Percentiles rank a stretch among this genome's conserved stretches.
These are phyloP conservation scores for Microtus montanus DNA, from an alignment of 2,113 vertebrate genomes.

Conservation along the genomic window DNA sequence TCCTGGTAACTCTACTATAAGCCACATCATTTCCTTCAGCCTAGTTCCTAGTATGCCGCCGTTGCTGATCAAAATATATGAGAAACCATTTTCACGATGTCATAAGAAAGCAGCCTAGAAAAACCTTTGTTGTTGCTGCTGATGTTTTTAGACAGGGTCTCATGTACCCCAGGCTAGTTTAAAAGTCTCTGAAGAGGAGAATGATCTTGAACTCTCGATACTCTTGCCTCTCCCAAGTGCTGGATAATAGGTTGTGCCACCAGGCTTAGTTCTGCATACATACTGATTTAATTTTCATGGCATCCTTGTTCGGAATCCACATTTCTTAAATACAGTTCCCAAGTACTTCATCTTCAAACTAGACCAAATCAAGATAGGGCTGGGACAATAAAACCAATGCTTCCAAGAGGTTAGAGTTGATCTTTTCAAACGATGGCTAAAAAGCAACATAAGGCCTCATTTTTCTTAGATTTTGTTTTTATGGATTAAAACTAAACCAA, in stretches of 20 bases:
- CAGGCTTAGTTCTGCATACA: not conserved
- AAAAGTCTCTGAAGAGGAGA: not conserved
- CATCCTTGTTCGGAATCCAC: not conserved
- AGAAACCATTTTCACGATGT: not conserved
- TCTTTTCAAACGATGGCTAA: slow-evolving; percentile 35
- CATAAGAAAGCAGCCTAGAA: slow-evolving; percentile 36
- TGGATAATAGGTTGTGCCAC: not conserved
- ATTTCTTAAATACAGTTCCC: not conserved
- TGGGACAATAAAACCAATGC: slow-evolving; percentile 33
- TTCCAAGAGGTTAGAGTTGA: slow-evolving; percentile 32
- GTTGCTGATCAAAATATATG: not conserved
- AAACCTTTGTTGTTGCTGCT: not conserved
- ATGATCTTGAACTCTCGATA: not conserved
- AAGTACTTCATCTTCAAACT: slow-evolving; percentile 39
- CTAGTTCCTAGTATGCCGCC: not conserved
- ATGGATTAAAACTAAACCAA: slow-evolving; percentile 52
- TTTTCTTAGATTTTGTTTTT: slow-evolving; percentile 45
- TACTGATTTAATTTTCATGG: slow-evolving; percentile 43
- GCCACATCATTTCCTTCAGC: not conserved
- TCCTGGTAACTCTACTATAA: not conserved
- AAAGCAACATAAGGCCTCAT: slow-evolving; percentile 1
- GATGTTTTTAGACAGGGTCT: not conserved
- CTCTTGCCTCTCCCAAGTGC: not conserved
- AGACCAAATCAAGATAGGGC: slow-evolving; percentile 20
- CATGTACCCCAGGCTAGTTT: not conserved